Evolutionary conservation across 2,113 vertebrate genomes (phyloP), one percentile per base, ranked within the genome.

Genomic region (Poeciliopsis turrubarensis): DNA sequence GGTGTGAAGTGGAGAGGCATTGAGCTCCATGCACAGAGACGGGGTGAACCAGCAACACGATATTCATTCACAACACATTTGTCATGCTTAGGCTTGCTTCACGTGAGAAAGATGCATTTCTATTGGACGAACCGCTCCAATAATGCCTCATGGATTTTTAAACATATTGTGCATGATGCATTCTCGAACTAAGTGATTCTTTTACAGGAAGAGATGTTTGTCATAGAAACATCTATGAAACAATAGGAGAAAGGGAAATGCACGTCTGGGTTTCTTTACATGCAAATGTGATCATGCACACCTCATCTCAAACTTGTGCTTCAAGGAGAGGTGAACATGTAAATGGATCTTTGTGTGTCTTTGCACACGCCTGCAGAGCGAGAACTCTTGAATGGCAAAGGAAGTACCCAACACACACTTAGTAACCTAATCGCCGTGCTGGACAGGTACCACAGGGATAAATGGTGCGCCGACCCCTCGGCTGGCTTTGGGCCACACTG

Each of bases 311-410:
- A 30, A 60, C 70, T 74, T 73, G 54, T 77, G 70, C 70, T 77
- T 86, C 68, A 41, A 78, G 62, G 70, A 81, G 79, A 84, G 86
- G 75, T 80, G 76, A 87, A 81, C 72, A 76, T 83, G 72, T 80
- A 80, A 87, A 82, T 82, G 78, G 87, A 87, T 81, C 85, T 86
- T 89, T 91, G 86, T 87, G 51, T 66, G 72, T 60, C 22, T 70
- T 67, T 72, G 72, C 37, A 77, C 47, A 75, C 7, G 44, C 39
- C 73, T 72, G 80, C 70, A 66, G 65, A 65, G 75, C 81, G 73
- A 79, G 60, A 39, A 47, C 61, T 70, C 61, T 54, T 47, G 70
- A 78, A 71, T 73, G 70, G 79, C 44, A 41, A 72, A 73, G 72
- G 81, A 81, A 87, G 82, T 88, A 86, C 86, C 81, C 41, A 0